These are phyloP conservation scores for Cybosia mesomella DNA, from an alignment of 2,888 invertebrate genomes.

Conservation along the genomic window DNA sequence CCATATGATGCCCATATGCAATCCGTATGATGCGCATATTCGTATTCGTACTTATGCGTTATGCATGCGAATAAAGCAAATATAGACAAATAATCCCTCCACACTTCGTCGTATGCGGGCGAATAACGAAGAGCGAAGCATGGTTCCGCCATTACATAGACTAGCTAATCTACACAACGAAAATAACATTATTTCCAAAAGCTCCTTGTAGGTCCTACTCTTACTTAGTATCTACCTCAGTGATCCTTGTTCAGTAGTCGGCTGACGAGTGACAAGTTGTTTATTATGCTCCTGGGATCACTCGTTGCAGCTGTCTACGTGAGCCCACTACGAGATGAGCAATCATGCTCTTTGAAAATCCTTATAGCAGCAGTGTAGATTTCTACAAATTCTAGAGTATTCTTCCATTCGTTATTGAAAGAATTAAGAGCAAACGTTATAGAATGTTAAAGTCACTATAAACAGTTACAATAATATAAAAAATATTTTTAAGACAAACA, in stretches of 20 bases:
- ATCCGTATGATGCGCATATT: too few species aligned
- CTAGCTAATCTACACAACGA: background rate
- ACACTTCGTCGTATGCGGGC: too few species aligned
- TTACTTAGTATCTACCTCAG: background rate
- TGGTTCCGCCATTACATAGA: too few species aligned
- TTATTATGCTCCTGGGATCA: conserved; percentile 22
- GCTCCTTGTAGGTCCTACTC: background rate
- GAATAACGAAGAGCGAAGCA: too few species aligned
- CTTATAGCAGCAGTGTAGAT: background rate
- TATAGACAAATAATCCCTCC: too few species aligned
- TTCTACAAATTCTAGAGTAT: conserved; percentile 5
- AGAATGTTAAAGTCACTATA: background rate
- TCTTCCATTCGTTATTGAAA: background rate
- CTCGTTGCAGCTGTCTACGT: conserved; percentile 18
- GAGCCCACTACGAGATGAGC: conserved; percentile 17
- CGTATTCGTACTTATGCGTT: too few species aligned
- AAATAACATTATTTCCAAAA: background rate
- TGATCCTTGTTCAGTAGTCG: conserved; percentile 13
- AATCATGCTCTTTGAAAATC: conserved; percentile 5
- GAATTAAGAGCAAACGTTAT: background rate
- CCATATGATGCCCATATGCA: too few species aligned
- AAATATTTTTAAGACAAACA: too few species aligned
- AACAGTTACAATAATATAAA: too few species aligned
- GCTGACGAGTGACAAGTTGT: conserved; percentile 16
- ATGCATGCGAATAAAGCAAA: too few species aligned